Base-by-base conservation (phyloP, 2,113 vertebrate species). In the Deroptyus accipitrinus region DNA sequence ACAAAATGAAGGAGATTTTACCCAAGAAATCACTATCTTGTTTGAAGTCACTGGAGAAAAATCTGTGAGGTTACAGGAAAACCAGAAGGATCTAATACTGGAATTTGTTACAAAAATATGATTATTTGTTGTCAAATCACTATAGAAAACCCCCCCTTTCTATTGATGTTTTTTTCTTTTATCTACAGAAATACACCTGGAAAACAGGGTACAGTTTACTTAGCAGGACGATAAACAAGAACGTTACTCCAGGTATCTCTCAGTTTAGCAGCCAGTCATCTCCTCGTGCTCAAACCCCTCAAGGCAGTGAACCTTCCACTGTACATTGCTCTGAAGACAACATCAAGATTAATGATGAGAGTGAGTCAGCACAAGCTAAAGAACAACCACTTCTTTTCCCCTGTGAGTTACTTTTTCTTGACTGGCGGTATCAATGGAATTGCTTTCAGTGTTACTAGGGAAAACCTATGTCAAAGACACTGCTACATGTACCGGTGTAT, bases 291-390 rank as follows among this genome's bases (percentile, higher is more conserved):
- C 96, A 81, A n/a, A 92, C 95, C n/a, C 88, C 96, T 19, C 28
- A 19, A 72, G 88, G 95, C 95, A 98, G 98, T 63, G 73, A 97
- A 91, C 27, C 91, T 6, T 98, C 98, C 4, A 41, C 96, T 83
- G 77, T 85, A 19, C 85, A 87, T 0, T 86, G 63, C 64, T 96
- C 97, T 0, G 97, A 98, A 10, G 98, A 97, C 52, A 80, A 63
- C 1, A 24, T 7, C 20, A 94, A 75, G 37, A 18, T 89, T 31
- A 30, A 27, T 19, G 52, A 46, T 66, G 70, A 54, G 76, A 95
- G 86, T 64, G 96, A 96, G 12, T 37, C 76, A 2, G 93, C 97
- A 66, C 41, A 28, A 82, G 86, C 80, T 52, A 76, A 94, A 30
- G 95, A 97, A 10, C 96, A 97, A 13, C 97, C 92, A 6, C 61